Evolutionary conservation across 2,797 vertebrate genomes (phyloP), one percentile per base, ranked within the genome.

Genomic region (Hydrophis major): DNA sequence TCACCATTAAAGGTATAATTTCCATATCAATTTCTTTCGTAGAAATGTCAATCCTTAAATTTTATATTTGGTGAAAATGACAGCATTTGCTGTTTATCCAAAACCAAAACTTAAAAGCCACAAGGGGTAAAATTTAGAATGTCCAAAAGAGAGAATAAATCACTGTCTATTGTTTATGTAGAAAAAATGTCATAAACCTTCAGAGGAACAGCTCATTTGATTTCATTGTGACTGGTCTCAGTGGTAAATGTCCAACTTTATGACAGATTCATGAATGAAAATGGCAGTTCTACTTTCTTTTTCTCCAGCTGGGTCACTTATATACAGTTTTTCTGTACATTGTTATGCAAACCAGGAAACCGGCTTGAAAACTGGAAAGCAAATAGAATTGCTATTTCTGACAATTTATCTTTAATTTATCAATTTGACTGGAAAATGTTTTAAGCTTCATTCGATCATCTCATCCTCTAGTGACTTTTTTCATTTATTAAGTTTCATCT

Each of bases 341-440:
- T 94, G 88, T 91, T 95, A 93, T 94, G 86, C 55, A 94, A 95
- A 91, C 25, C 86, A 61, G 66, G 42, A 53, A 42, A 37, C 22
- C 83, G 55, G 57, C 37, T 83, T 83, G 20, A 83, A 47, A 10
- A 83, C 37, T 37, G 10, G 53, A 53, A 90, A 90, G 66, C 28
- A 88, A 55, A 25, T 11, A 57, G 90, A 59, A 86, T 92, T 90
- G 60, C 53, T 11, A 1, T 91, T 69, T 27, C 8, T 87, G 7
- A 7, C 10, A 90, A 14, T 53, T 92, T 59, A 37, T 27, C 69
- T 78, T 78, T 78, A 22, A 78, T 78, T 42, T 78, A 47, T 78
- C 4, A 22, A 42, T 83, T 47, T 86, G 42, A 42, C 63, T 32
- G 20, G 20, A 92, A 32, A 83, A 53, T 27, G 42, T 60, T 42